phyloP scores from a whole-genome alignment of 2,113 vertebrate species.

The Cichladusa arquata region DNA sequence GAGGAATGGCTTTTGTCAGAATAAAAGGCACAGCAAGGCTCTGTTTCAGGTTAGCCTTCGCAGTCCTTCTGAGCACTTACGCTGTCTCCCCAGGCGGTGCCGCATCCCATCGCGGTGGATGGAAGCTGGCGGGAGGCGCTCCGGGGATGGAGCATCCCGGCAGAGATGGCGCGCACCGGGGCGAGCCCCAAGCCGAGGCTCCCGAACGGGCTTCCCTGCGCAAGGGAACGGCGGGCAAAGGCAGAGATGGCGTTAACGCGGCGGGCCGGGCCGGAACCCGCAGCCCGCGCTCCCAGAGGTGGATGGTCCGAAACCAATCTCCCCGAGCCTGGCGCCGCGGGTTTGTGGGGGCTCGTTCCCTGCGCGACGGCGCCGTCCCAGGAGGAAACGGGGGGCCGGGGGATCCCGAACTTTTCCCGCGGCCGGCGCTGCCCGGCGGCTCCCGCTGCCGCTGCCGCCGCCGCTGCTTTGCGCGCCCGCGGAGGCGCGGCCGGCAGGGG shows the following conservation, averaged over 20 bases:
- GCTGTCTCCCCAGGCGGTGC: background rate
- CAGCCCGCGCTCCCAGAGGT: background rate
- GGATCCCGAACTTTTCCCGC: background rate
- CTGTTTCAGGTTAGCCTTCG: background rate
- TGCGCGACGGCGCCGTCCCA: background rate
- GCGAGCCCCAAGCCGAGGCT: background rate
- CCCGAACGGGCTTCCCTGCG: background rate
- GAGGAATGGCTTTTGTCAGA: background rate
- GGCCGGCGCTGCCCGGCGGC: background rate
- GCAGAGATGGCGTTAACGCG: fast-evolving
- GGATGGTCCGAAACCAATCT: fast-evolving
- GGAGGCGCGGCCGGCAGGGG: background rate
- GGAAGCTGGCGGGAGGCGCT: background rate
- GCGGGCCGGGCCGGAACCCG: background rate
- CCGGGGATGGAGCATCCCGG: background rate
- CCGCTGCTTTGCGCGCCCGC: background rate
- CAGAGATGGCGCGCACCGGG: background rate
- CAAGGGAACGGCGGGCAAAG: too few species aligned
- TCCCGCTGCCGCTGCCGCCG: too few species aligned
- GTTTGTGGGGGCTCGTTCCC: fast-evolving
- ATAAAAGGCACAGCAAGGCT: background rate
- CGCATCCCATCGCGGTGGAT: background rate
- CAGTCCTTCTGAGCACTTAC: background rate
- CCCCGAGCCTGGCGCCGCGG: background rate
- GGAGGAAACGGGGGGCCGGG: background rate